phyloP scores from a whole-genome alignment of 2,888 invertebrate genomes.

The Athalia circularis region DNA sequence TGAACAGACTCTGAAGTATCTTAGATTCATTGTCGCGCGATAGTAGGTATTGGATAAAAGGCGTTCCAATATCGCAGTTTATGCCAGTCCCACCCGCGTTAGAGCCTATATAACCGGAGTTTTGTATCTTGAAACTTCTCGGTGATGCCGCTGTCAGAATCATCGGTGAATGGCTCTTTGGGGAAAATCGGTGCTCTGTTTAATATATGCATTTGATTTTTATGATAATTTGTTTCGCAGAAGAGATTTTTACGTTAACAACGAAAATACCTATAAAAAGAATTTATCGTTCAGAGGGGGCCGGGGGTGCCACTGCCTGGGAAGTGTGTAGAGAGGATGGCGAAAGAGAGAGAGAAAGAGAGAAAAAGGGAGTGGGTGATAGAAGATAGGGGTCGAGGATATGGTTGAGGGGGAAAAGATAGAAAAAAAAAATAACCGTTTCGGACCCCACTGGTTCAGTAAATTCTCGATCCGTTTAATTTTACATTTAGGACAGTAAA shows the following conservation, averaged over 20 bases:
- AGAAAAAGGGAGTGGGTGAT: slow-evolving; percentile 15
- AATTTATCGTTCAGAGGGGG: slow-evolving; percentile 43
- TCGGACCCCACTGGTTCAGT: slow-evolving; percentile 44
- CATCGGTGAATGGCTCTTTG: slow-evolving; percentile 38
- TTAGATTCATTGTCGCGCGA: slow-evolving; percentile 37
- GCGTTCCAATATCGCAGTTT: slow-evolving; percentile 44
- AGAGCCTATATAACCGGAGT: slow-evolving; percentile 33
- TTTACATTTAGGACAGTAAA: slow-evolving; percentile 48
- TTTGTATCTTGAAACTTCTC: slow-evolving; percentile 29
- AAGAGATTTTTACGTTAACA: slow-evolving; percentile 44
- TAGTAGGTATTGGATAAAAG: slow-evolving; percentile 7
- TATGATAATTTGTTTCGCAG: slow-evolving; percentile 47
- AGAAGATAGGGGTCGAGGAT: slow-evolving; percentile 24
- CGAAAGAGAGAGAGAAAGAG: slow-evolving; percentile 22
- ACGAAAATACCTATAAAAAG: slow-evolving; percentile 47
- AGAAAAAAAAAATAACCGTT: slow-evolving; percentile 38
- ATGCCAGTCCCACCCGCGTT: slow-evolving; percentile 37
- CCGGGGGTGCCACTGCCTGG: slow-evolving; percentile 9
- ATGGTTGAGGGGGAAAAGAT: slow-evolving; percentile 25
- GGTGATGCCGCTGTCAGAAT: slow-evolving; percentile 35
- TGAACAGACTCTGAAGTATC: slow-evolving; percentile 29
- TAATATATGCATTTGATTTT: slow-evolving; percentile 45
- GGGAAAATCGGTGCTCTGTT: slow-evolving; percentile 35
- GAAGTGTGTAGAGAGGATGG: neutral
- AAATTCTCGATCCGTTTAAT: slow-evolving; percentile 48